A percentile compares a stretch with the other conserved stretches of the same genome.
phyloP scores from a whole-genome alignment of 2,113 vertebrate species.

The Hippopotamus amphibius region DNA sequence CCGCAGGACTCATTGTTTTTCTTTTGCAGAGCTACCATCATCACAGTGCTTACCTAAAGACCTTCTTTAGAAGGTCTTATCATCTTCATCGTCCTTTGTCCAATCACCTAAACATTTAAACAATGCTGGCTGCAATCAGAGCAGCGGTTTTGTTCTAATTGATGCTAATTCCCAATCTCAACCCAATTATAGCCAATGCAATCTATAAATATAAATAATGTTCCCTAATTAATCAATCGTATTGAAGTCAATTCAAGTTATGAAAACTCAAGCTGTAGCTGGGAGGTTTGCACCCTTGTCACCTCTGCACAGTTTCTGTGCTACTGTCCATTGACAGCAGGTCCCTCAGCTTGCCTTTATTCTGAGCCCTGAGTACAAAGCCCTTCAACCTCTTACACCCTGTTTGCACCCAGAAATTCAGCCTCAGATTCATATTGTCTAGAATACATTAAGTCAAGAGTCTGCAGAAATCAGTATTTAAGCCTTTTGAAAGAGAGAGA shows the following conservation, averaged over 20 bases:
- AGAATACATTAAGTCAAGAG: neutral
- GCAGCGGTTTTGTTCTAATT: neutral
- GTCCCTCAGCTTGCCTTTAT: neutral
- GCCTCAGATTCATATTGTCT: neutral
- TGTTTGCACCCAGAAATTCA: neutral
- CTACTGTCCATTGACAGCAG: neutral
- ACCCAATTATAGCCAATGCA: slow-evolving; percentile 16
- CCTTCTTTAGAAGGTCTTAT: neutral
- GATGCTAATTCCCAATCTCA: slow-evolving; percentile 9
- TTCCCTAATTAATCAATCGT: neutral
- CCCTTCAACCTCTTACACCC: neutral
- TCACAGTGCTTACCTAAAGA: neutral
- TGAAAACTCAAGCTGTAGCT: neutral
- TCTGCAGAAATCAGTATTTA: neutral
- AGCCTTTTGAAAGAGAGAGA: slow-evolving; percentile 16
- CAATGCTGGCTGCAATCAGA: neutral
- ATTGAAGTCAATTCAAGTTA: slow-evolving; percentile 27
- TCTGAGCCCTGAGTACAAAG: neutral
- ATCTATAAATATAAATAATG: slow-evolving; percentile 35
- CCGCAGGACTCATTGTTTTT: slow-evolving; percentile 21
- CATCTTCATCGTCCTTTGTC: neutral
- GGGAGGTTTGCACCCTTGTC: neutral
- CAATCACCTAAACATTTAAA: neutral
- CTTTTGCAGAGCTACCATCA: neutral
- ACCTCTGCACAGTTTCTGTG: neutral